Percentiles rank a stretch among this genome's conserved stretches.
Evolutionary conservation across 2,113 vertebrate species (phyloP).

Genomic region (Solea senegalensis): DNA sequence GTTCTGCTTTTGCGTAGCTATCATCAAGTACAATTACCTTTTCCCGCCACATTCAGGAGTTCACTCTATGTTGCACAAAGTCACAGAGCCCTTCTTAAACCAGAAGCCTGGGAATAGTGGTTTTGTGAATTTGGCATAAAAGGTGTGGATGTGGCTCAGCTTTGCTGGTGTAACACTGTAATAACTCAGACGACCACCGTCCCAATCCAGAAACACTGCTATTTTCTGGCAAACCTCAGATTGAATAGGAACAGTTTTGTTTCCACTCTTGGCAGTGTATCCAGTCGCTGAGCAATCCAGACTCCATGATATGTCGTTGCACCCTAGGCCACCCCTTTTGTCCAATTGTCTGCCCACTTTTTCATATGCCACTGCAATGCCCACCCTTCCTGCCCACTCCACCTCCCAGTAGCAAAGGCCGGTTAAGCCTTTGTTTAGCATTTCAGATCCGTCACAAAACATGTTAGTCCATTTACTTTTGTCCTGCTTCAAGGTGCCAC

Average conservation of each 20-base stretch:
- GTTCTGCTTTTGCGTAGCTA: background rate
- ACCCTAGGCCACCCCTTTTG: slow-evolving; percentile 7
- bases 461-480: slow-evolving; percentile 51
- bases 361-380: slow-evolving; percentile 11
- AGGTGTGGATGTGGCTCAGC: slow-evolving; percentile 45
- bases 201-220: slow-evolving; percentile 32
- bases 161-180: slow-evolving; percentile 15
- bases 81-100: slow-evolving; percentile 37
- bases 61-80: slow-evolving; percentile 25
- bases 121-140: slow-evolving; percentile 30
- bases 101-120: slow-evolving; percentile 38
- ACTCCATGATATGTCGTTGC: slow-evolving; percentile 48
- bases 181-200: slow-evolving; percentile 44
- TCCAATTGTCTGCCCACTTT: slow-evolving; percentile 10
- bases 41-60: background rate
- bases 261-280: background rate
- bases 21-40: background rate
- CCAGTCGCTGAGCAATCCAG: accelerated
- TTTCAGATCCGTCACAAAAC: slow-evolving; percentile 8
- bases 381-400: background rate
- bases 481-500: background rate
- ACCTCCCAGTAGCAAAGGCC: slow-evolving; percentile 50
- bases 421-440: slow-evolving; percentile 11
- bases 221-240: background rate
- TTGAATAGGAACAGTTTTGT: accelerated